phyloP scores from a whole-genome alignment of 2,888 invertebrate genomes.

The Chrysopilus asiliformis region DNA sequence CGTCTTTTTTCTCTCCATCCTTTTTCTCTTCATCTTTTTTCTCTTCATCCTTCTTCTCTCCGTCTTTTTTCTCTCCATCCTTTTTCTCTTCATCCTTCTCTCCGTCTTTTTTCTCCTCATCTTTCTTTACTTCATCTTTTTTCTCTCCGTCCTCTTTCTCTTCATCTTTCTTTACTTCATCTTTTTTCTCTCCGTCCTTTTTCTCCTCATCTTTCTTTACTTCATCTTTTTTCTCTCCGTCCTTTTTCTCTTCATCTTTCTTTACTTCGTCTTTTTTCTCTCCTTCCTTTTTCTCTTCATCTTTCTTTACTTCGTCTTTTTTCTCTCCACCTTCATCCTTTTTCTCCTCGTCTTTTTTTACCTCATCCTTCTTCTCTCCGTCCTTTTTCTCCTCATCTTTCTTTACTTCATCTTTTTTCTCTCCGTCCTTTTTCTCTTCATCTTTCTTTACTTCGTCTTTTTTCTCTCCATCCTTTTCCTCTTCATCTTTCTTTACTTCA shows the following conservation, averaged over 20 bases:
- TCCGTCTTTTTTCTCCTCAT: background rate
- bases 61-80: background rate
- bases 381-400: background rate
- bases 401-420: background rate
- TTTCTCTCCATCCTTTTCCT: background rate
- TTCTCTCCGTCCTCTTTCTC: background rate
- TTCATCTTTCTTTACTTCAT: background rate
- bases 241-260: background rate
- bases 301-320: background rate
- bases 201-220: background rate
- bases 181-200: background rate
- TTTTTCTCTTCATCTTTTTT: background rate
- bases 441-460: background rate
- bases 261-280: background rate
- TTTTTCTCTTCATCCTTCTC: background rate
- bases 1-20: background rate
- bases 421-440: background rate
- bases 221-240: background rate
- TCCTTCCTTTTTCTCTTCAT: background rate
- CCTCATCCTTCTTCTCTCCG: background rate
- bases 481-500: background rate
- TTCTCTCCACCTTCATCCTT: background rate
- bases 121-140: background rate
- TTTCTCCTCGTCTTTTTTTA: background rate
- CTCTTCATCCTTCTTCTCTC: background rate